Conservation (phyloP, 2,888 invertebrate species). For the Leptinotarsa haldemani region DNA sequence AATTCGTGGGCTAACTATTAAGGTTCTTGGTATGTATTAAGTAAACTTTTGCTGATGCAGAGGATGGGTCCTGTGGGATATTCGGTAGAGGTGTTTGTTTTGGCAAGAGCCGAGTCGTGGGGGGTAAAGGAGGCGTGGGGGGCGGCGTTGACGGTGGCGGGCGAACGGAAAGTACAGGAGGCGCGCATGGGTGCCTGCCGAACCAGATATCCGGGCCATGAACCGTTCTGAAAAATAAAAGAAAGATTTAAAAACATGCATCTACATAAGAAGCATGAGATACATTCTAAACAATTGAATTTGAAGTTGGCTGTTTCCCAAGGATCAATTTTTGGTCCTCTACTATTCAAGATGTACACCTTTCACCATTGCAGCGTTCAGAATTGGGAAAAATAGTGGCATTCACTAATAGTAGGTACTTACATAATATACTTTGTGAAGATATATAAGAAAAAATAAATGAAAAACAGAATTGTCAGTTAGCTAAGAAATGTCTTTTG, state of each 20-base stretch:
- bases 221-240: constrained; percentile 61
- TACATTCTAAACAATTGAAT: too few relatives aligned
- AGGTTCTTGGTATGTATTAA: constrained; percentile 8
- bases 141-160: constrained; percentile 67
- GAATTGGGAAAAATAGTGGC: too few relatives aligned
- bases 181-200: constrained; percentile 62
- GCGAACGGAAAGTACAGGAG: constrained; percentile 45
- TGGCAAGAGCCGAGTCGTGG: constrained; percentile 67
- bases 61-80: constrained; percentile 20
- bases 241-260: background rate
- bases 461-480: too few relatives aligned
- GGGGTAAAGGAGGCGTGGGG: constrained; percentile 66
- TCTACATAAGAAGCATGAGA: background rate
- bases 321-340: too few relatives aligned
- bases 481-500: too few relatives aligned
- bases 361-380: too few relatives aligned
- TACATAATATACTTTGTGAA: too few relatives aligned
- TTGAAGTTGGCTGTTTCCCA: too few relatives aligned
- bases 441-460: too few relatives aligned
- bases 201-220: constrained; percentile 62
- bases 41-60: constrained; percentile 25
- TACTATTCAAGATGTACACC: too few relatives aligned
- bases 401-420: too few relatives aligned
- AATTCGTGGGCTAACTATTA: constrained; percentile 32
- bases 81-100: constrained; percentile 37